Evolutionary conservation across 2,888 invertebrate species (phyloP), one percentile per base, ranked within the genome.

Genomic region (Phengaris arion): DNA sequence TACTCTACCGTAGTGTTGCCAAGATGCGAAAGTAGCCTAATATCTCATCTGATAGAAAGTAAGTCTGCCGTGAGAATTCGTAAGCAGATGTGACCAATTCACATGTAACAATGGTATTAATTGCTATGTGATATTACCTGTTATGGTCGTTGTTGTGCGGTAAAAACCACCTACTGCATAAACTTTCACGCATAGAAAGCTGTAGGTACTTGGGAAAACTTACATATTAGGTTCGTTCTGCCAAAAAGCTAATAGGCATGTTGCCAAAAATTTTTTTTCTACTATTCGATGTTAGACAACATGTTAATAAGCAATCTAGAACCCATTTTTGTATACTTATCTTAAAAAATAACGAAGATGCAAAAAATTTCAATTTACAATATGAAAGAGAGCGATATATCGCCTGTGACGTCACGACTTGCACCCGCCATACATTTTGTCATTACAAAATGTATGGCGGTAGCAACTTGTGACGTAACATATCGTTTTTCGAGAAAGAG

Each of bases 11-110:
- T 69, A 46, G 15, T 45, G 15, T 48, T 48, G 69, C n/a, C 48
- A 69, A 48, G 69, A 46, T 69, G 69, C 69, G 69, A 69, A 64
- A 64, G 46, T 46, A 68, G 69, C 68, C 8, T 68, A 72, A 70
- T 74, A 72, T 45, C 69, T 54, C 46, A 59, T 51, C n/a, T 48
- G 15, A 22, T 77, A 79, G 80, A 80, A 80, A 81, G 80, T 80
- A 77, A 74, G 78, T 77, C 78, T 79, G 79, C 79, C 78, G 81
- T 81, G 81, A 80, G 81, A 82, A 83, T 80, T 80, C 77, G 78
- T 79, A 81, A 81, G 79, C 78, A 79, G 75, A 75, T 75, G 70
- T 72, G 57, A 69, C 69, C 55, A 70, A 75, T 75, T 69, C 70
- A 13, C 75, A 70, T 70, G 75, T 75, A 75, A 75, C 75, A 75